These are phyloP conservation scores for Stigmatopora nigra DNA, from an alignment of 2,113 vertebrate species.

Conservation along the genomic window DNA sequence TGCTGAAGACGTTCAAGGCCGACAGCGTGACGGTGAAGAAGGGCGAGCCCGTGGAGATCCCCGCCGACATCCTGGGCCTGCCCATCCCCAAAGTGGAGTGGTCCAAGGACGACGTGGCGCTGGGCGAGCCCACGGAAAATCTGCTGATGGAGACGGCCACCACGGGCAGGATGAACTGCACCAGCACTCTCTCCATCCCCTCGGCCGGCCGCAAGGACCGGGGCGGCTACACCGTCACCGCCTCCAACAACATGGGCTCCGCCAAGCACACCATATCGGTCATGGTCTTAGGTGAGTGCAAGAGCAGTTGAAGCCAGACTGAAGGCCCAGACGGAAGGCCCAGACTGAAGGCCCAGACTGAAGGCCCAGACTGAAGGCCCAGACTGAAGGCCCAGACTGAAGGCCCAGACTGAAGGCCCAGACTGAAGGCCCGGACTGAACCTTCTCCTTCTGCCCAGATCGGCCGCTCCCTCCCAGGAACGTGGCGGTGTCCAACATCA, in stretches of 20 bases:
- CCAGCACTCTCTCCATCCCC: constrained; percentile 77
- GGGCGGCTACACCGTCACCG: constrained; percentile 80
- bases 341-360: not conserved
- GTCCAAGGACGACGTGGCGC: constrained; percentile 85
- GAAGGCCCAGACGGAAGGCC: not conserved
- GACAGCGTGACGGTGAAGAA: constrained; percentile 85
- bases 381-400: not conserved
- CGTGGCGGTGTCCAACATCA: constrained; percentile 82
- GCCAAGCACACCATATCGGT: constrained; percentile 77
- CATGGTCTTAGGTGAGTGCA: constrained; percentile 82
- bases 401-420: not conserved
- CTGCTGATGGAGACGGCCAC: constrained; percentile 82
- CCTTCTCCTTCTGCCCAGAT: constrained; percentile 62
- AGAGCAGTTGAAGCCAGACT: not conserved
- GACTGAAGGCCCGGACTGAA: not conserved
- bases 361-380: not conserved
- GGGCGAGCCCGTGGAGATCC: constrained; percentile 84
- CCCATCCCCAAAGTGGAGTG: constrained; percentile 94
- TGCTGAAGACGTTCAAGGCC: constrained; percentile 81
- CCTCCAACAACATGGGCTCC: constrained; percentile 85
- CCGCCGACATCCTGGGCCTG: constrained; percentile 87
- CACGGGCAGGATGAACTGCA: constrained; percentile 80
- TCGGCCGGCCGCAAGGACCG: constrained; percentile 74
- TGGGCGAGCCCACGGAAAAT: constrained; percentile 72
- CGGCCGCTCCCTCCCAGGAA: constrained; percentile 92